Conservation (phyloP, 2,797 vertebrate species). For the Phrynocephalus forsythii region DNA sequence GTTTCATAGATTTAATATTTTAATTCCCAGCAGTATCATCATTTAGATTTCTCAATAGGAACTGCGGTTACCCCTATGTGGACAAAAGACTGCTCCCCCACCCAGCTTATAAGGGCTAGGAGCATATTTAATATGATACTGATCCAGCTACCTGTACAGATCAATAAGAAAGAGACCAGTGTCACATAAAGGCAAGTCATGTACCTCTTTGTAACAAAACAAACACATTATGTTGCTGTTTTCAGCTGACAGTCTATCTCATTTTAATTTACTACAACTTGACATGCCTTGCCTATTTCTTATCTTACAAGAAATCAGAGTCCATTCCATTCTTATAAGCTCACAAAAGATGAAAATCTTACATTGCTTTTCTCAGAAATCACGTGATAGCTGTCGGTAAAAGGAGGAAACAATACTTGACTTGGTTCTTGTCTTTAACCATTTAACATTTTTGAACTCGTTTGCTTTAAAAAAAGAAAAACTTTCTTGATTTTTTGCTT, state of each 20-base stretch:
- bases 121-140: too few species aligned
- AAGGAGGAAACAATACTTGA: neutral
- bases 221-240: neutral
- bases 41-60: too few species aligned
- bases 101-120: too few species aligned
- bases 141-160: too few species aligned
- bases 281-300: neutral
- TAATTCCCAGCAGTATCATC: too few species aligned
- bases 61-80: too few species aligned
- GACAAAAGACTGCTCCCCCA: too few species aligned
- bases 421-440: neutral
- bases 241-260: neutral
- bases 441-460: neutral
- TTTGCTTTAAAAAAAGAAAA: slow-evolving; percentile 6
- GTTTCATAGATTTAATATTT: too few species aligned
- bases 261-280: neutral
- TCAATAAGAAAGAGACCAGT: too few species aligned
- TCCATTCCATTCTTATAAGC: neutral
- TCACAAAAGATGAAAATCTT: neutral
- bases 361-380: neutral
- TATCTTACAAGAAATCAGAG: too few species aligned
- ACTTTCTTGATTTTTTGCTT: neutral
- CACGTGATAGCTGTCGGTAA: fast-evolving
- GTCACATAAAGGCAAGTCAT: too few species aligned
- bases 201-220: too few species aligned